Evolutionary conservation across 2,113 vertebrate species (phyloP), one percentile per base, ranked within the genome.

Genomic region (Petromus typicus): DNA sequence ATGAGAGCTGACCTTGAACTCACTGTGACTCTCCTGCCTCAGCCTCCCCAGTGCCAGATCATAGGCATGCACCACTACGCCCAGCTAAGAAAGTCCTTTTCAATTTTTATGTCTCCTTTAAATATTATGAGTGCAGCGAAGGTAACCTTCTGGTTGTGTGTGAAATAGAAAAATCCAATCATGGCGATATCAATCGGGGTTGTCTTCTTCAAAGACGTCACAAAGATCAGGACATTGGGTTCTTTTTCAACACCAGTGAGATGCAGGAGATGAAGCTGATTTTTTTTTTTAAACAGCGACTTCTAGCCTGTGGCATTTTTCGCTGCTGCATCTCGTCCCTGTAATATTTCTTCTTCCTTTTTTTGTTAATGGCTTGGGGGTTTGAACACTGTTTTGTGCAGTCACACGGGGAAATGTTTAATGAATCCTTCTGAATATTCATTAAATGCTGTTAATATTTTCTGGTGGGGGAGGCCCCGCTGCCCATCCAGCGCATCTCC

Each of bases 371-470:
- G 98, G 97, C 97, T 98, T 97, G 86, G 4, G 93, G 96, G 85
- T 98, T 98, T 98, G 97, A 97, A 87, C 90, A 82, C 95, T 92
- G 95, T 97, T 98, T 97, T 97, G 97, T 96, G 97, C 97, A 97
- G 96, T 96, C 96, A 93, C 97, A 96, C 75, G 23, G 43, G 94
- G 97, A 98, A 97, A 97, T 98, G 96, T 97, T 98, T 98, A 98
- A 97, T 98, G 97, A 95, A 94, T 96, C 98, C 97, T 97, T 97
- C 97, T 98, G 98, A 98, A 98, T 98, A 98, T 98, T 97, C 98
- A 98, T 98, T 98, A 98, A 98, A 97, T 95, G 97, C 97, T 98
- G 98, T 96, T 98, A 89, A 97, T 98, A 97, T 96, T 98, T 97
- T 96, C 96, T 98, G 96, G 71, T 76, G 79, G 96, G 96, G 95